Conservation (phyloP, 2,113 vertebrate genomes). For the Neomonachus schauinslandi region DNA sequence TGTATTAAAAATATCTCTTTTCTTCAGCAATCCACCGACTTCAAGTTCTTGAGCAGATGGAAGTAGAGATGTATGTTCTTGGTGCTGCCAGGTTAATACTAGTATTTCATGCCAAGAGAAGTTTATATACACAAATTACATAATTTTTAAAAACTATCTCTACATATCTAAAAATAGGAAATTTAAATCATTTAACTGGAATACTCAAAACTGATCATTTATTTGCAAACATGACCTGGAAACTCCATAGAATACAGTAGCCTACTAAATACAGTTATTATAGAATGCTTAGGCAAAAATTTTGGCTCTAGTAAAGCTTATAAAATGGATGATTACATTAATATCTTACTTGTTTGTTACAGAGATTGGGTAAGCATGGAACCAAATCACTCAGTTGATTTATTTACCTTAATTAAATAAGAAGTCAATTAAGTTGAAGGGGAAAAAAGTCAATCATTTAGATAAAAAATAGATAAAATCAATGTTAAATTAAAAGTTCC, state of each 20-base stretch:
- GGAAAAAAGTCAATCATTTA: not conserved
- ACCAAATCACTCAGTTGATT: constrained; percentile 36
- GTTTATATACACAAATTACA: not conserved
- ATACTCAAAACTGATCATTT: constrained; percentile 2
- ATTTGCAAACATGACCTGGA: not conserved
- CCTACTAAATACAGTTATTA: not conserved
- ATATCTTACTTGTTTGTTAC: not conserved
- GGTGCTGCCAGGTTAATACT: not conserved
- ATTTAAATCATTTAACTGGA: not conserved
- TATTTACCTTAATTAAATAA: constrained; percentile 50
- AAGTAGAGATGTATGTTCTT: not conserved
- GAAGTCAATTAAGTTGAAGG: constrained; percentile 29
- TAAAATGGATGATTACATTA: constrained; percentile 2
- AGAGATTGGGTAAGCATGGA: constrained; percentile 21
- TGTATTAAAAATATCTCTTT: not conserved
- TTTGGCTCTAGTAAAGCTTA: constrained; percentile 1
- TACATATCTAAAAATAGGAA: not conserved
- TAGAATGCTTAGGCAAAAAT: not conserved
- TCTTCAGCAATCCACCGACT: not conserved
- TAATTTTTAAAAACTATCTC: not conserved
- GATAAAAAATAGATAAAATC: constrained; percentile 8
- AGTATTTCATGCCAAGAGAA: not conserved
- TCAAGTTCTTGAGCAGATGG: not conserved
- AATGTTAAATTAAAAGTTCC: not conserved
- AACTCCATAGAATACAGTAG: not conserved